Evolutionary conservation across 2,113 vertebrate genomes (phyloP).

Genomic region (Platichthys flesus): DNA sequence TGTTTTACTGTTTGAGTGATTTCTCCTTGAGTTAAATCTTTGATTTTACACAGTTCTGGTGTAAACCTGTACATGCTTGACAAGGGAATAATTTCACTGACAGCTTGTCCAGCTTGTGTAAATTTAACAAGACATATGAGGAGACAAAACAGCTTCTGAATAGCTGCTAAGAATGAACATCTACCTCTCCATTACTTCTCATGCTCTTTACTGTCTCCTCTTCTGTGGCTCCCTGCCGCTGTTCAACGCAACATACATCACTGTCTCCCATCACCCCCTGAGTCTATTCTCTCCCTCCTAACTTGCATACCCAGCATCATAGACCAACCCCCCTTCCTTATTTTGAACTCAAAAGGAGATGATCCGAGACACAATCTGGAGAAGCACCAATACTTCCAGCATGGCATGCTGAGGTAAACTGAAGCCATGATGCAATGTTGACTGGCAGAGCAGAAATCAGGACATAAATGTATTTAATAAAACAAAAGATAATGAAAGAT

Average conservation of each 20-base stretch:
- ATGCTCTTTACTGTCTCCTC: not conserved
- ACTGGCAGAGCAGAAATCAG: constrained; percentile 48
- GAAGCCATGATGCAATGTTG: constrained; percentile 44
- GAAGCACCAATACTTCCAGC: constrained; percentile 20
- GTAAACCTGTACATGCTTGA: constrained; percentile 16
- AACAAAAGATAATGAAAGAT: constrained; percentile 34
- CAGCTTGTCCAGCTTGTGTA: constrained; percentile 5
- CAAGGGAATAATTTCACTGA: not conserved
- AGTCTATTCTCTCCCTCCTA: not conserved
- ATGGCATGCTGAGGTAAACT: constrained; percentile 2
- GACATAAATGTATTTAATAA: not conserved
- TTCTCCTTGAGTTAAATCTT: constrained; percentile 3
- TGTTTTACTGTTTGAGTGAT: constrained; percentile 25
- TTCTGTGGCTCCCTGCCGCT: not conserved
- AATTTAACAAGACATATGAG: constrained; percentile 6
- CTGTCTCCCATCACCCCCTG: not conserved
- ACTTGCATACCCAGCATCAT: not conserved
- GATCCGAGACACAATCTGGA: constrained; percentile 21
- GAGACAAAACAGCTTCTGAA: not conserved
- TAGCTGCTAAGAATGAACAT: not conserved
- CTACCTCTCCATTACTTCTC: not conserved
- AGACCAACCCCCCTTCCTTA: not conserved
- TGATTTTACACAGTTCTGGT: constrained; percentile 8
- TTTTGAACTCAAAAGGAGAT: constrained; percentile 32
- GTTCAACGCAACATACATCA: not conserved